Conservation (phyloP, 2,888 invertebrate genomes). For the Chloromyia formosa region DNA sequence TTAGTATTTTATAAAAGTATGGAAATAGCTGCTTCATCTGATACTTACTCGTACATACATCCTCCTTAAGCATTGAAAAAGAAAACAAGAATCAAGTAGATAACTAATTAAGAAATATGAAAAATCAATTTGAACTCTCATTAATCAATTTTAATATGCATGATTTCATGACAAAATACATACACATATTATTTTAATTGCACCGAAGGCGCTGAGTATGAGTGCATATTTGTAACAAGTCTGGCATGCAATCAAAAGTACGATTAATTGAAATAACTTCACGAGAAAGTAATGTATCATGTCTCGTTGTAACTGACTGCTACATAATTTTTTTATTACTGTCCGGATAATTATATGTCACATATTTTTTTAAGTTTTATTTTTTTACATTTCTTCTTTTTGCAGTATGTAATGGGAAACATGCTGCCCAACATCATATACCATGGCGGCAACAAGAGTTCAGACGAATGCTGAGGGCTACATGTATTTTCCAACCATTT, state of each 20-base stretch:
- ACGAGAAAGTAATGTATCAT: slow-evolving; percentile 6
- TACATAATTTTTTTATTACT: slow-evolving; percentile 3
- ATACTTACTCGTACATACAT: too few species aligned
- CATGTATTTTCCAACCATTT: neutral
- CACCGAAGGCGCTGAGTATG: neutral
- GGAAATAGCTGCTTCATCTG: too few species aligned
- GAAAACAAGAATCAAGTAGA: neutral
- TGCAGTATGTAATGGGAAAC: neutral
- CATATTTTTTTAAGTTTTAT: neutral
- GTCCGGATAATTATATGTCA: neutral
- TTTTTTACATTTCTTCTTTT: too few species aligned
- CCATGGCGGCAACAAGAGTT: neutral
- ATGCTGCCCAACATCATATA: neutral
- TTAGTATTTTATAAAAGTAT: too few species aligned
- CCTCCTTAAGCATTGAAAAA: neutral
- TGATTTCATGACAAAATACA: neutral
- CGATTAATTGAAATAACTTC: neutral
- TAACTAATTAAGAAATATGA: neutral
- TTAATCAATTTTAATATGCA: neutral
- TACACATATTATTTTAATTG: neutral
- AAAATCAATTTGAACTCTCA: neutral
- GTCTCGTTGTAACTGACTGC: neutral
- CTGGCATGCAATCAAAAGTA: neutral
- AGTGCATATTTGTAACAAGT: too few species aligned
- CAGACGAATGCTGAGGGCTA: neutral